Conservation (phyloP, 1,140 invertebrate species). For the Radopholus similis region DNA sequence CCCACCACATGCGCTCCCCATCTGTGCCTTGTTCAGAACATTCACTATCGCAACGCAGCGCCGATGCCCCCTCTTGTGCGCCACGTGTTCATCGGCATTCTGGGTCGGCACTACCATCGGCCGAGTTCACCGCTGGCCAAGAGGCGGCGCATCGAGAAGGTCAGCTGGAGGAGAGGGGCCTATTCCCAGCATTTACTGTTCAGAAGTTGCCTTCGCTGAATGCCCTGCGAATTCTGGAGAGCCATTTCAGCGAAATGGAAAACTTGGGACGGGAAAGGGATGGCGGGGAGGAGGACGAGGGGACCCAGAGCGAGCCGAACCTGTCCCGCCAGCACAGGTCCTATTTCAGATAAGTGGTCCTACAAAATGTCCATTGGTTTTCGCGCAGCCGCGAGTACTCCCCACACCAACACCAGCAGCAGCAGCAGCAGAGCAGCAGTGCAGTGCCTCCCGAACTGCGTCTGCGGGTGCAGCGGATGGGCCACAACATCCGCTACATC, state of each 20-base stretch:
- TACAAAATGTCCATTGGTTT: no score
- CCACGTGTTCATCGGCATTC: constrained; percentile 81
- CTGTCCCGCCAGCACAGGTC: no score
- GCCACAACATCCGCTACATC: constrained; percentile 49
- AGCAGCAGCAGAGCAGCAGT: no score
- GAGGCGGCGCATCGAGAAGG: not conserved
- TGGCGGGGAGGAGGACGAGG: no score
- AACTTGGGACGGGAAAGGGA: not conserved
- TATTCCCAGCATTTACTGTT: constrained; percentile 6
- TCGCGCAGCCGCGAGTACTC: no score
- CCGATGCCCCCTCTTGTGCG: constrained; percentile 89
- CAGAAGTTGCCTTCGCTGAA: constrained; percentile 34
- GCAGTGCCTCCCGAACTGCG: not conserved
- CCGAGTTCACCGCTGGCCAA: constrained; percentile 24
- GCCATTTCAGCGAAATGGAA: constrained; percentile 26
- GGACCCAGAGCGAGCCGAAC: no score
- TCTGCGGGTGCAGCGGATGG: constrained; percentile 23
- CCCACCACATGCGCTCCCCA: not conserved
- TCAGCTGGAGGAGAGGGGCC: not conserved
- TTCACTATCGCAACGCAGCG: constrained; percentile 80
- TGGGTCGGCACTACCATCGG: constrained; percentile 61
- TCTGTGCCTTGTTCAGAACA: constrained; percentile 66
- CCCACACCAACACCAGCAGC: no score
- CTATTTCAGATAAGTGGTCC: no score
- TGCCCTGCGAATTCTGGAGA: constrained; percentile 31